phyloP scores from a whole-genome alignment of 1,140 invertebrate species.

The Antheraea pernyi region DNA sequence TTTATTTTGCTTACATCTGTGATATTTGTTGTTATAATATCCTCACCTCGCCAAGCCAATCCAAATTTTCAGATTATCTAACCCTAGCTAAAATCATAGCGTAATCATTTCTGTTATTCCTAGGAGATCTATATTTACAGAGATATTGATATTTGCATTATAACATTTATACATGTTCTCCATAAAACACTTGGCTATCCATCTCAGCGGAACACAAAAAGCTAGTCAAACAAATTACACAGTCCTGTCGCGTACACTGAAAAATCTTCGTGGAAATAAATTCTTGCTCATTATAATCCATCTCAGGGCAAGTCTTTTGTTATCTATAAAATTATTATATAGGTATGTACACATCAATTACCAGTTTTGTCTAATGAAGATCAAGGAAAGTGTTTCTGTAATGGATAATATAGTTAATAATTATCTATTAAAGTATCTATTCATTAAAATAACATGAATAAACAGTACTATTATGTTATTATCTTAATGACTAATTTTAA shows the following conservation, averaged over 20 bases:
- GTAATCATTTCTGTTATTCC: neutral
- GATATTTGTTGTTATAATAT: too few relatives aligned
- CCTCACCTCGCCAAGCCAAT: too few relatives aligned
- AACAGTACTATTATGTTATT: too few relatives aligned
- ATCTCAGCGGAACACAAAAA: neutral
- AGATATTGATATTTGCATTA: neutral
- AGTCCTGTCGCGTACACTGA: conserved; percentile 45
- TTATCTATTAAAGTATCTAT: too few relatives aligned
- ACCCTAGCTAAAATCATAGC: neutral
- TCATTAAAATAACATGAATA: too few relatives aligned
- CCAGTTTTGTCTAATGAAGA: neutral
- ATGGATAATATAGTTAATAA: neutral
- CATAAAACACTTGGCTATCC: neutral
- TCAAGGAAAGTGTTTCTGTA: neutral
- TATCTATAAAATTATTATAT: neutral
- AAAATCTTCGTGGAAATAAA: conserved; percentile 49
- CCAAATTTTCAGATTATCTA: neutral
- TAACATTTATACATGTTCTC: neutral
- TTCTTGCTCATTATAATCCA: conserved; percentile 47
- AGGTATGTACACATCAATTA: neutral
- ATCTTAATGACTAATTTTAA: too few relatives aligned
- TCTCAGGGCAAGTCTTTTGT: conserved; percentile 33
- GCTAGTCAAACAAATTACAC: conserved; percentile 40
- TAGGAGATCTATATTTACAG: neutral
- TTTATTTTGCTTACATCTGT: too few relatives aligned